A percentile compares a stretch with the other conserved stretches of the same genome.
These are phyloP conservation scores for Hemiprocne comata DNA, from an alignment of 2,113 vertebrate species.

Conservation along the genomic window DNA sequence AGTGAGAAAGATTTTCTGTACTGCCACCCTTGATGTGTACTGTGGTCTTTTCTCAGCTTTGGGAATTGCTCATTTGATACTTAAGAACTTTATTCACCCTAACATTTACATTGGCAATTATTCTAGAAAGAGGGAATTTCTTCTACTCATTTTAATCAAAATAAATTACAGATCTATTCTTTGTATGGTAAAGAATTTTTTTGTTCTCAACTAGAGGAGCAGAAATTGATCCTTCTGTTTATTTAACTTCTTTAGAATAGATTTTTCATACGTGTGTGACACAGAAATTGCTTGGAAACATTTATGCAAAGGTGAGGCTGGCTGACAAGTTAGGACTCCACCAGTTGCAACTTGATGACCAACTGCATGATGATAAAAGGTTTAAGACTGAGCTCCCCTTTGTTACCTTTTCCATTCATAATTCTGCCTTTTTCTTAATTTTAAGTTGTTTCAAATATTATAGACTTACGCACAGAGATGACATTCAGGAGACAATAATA, in stretches of 20 bases:
- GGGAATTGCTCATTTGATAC: neutral
- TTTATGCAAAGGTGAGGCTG: neutral
- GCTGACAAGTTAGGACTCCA: neutral
- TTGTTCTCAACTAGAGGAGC: neutral
- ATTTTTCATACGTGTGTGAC: neutral
- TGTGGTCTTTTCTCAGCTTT: neutral
- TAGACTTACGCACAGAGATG: neutral
- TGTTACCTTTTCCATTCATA: neutral
- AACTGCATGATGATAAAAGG: neutral
- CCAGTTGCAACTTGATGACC: neutral
- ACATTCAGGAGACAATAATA: neutral
- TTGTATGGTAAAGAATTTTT: neutral
- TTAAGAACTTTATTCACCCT: neutral
- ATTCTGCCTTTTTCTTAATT: neutral
- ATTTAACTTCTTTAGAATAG: neutral
- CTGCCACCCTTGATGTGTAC: neutral
- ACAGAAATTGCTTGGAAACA: neutral
- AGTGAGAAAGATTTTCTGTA: neutral
- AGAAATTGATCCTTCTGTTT: neutral
- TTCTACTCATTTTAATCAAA: slow-evolving; percentile 1
- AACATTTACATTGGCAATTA: neutral
- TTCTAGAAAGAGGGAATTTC: neutral
- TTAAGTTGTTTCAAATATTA: neutral
- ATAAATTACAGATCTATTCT: neutral
- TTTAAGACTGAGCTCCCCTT: neutral